Evolutionary conservation across 2,113 vertebrate species (phyloP), one percentile per base, ranked within the genome.

Genomic region (Anhinga rufa): DNA sequence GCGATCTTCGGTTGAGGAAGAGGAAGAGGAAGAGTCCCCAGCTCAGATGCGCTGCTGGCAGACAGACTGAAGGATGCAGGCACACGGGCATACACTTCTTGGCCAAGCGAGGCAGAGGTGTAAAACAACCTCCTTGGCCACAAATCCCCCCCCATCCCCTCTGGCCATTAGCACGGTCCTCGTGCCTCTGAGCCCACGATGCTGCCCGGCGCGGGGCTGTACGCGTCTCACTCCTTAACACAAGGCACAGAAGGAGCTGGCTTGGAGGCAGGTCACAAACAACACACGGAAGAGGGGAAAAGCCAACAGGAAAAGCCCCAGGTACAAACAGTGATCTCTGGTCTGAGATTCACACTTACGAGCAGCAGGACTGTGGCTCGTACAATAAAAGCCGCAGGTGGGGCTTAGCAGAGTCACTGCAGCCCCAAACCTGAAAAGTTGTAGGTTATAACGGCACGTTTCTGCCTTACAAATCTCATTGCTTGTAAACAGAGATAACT

Each of bases 401-500:
- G 64, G 49, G 74, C 61, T 83, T 28, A 49, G 29, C 74, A 32
- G 38, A 75, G 55, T 12, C 57, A 51, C 81, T 71, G 34, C 76
- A 82, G 54, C 79, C 44, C 40, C 14, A 70, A 76, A 10, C 40
- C 40, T 66, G 64, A 51, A 38, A 66, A 57, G n/a, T 12, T 58
- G 42, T 26, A 79, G 61, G 77, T 82, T 86, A 46, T 26, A 75
- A 58, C 2, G 7, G 82, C 66, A 62, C 61, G 15, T 52, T 87
- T 82, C 91, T 86, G 36, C 85, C 58, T 36, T 42, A 48, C 60
- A 78, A 77, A 48, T 17, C 17, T 36, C 28, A n/a, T 24, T 24
- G 64, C 55, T 71, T 52, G 82, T 66, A 75, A 94, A 72, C 38
- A 76, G 77, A 96, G 65, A 87, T 34, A 83, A 92, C 29, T 34